phyloP scores from a whole-genome alignment of 2,797 vertebrate genomes.

The Sebastes aleutianus region DNA sequence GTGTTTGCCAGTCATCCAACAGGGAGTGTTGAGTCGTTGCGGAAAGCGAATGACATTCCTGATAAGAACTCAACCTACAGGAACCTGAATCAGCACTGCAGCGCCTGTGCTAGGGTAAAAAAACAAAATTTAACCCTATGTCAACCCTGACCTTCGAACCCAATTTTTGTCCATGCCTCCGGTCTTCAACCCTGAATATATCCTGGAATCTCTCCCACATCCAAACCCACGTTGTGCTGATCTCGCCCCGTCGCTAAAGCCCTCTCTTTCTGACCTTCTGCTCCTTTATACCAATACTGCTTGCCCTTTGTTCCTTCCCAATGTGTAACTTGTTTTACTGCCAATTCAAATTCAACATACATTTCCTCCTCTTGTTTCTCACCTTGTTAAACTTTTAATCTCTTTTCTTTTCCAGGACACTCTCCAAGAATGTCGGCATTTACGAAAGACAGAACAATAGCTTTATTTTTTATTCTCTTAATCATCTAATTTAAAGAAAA shows the following conservation, averaged over 20 bases:
- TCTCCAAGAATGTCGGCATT: not conserved
- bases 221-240: conserved; percentile 37
- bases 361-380: conserved; percentile 4
- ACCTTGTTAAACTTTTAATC: not conserved
- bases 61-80: conserved; percentile 72
- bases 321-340: conserved; percentile 5
- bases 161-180: conserved; percentile 39
- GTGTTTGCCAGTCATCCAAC: conserved; percentile 68
- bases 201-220: conserved; percentile 31
- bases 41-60: conserved; percentile 72
- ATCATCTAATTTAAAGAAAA: not conserved
- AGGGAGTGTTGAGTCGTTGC: conserved; percentile 79
- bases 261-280: conserved; percentile 15
- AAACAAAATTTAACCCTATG: conserved; percentile 28
- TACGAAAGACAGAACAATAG: not conserved
- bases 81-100: conserved; percentile 78
- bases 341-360: not conserved
- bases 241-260: not conserved
- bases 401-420: not conserved
- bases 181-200: conserved; percentile 41
- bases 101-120: conserved; percentile 81
- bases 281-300: not conserved
- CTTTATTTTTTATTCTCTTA: not conserved
- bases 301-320: not conserved
- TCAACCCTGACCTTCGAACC: conserved; percentile 65